These are phyloP conservation scores for Probaryconus sp. DNA, from an alignment of 1,140 invertebrate genomes.

Conservation along the genomic window DNA sequence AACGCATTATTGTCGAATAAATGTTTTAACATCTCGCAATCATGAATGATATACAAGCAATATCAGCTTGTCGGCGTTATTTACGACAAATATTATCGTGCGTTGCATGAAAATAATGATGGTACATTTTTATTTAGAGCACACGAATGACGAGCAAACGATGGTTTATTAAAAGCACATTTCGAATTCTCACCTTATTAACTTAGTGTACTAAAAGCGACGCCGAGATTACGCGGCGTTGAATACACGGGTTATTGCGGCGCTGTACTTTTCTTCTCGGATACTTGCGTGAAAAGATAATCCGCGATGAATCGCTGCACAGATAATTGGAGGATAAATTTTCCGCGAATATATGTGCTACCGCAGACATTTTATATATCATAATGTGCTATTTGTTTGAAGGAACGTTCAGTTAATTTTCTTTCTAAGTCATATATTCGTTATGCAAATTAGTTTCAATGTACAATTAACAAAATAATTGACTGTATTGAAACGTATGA, in stretches of 20 bases:
- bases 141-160: constrained; percentile 24
- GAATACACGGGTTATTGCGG: constrained; percentile 17
- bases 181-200: constrained; percentile 32
- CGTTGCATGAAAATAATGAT: constrained; percentile 33
- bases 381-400: neutral
- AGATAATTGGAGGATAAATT: constrained; percentile 15
- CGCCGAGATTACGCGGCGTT: constrained; percentile 22
- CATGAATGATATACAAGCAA: constrained; percentile 36
- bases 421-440: too few relatives aligned
- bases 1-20: constrained; percentile 29
- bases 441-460: too few relatives aligned
- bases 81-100: constrained; percentile 41
- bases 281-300: constrained; percentile 17
- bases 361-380: neutral
- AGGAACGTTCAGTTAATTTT: neutral
- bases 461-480: too few relatives aligned
- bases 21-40: constrained; percentile 25
- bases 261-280: constrained; percentile 18
- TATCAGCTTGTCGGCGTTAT: constrained; percentile 12
- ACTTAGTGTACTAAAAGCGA: constrained; percentile 15
- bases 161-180: constrained; percentile 47
- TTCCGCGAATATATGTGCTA: neutral
- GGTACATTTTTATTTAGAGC: constrained; percentile 28
- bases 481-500: too few relatives aligned
- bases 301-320: constrained; percentile 3